Evolutionary conservation across 2,888 invertebrate species (phyloP), one percentile per base, ranked within the genome.

Genomic region (Nomada flava): DNA sequence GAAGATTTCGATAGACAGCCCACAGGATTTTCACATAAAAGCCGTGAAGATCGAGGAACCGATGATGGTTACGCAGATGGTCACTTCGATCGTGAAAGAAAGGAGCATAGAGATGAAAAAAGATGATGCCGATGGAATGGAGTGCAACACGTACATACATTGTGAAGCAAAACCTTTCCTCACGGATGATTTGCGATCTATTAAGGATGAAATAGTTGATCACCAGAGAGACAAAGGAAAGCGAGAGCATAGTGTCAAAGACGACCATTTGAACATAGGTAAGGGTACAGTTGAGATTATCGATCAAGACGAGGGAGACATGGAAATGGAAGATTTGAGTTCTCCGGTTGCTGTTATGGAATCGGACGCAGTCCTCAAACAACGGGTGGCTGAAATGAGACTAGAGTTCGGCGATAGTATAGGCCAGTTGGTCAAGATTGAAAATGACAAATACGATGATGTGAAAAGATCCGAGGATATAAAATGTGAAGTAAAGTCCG

Each of bases 321-420:
- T 92, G n/a, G 93, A 93, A 67, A 91, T 92, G 72, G 94, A 94
- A 60, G 94, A 93, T 71, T 92, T 94, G n/a, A 94, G 93, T 85
- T 94, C 94, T 0, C 92, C 93, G 2, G 91, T 94, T 53, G 88
- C 89, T 44, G 86, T 90, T 1, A 89, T 94, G 86, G 94, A 94
- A 85, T 93, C 94, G 0, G 95, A 94, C 70, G 92, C 93, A 2
- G 91, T 94, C 29, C 88, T 94, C 11, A 94, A 94, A 68, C 94
- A 94, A 78, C 91, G 94, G 3, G 94, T 94, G 5, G 93, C 94
- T 1, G 94, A 94, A 86, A 94, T 95, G 94, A 93, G 94, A 72
- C 93, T 94, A 62, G 94, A 95, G 84, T 94, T 94, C 76, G 91
- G 92, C 20, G 91, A 90, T 11, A 85, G 84, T n/a, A 89, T 92